Conservation (phyloP, 2,888 invertebrate species). For the Acrocyrtus sp. region DNA sequence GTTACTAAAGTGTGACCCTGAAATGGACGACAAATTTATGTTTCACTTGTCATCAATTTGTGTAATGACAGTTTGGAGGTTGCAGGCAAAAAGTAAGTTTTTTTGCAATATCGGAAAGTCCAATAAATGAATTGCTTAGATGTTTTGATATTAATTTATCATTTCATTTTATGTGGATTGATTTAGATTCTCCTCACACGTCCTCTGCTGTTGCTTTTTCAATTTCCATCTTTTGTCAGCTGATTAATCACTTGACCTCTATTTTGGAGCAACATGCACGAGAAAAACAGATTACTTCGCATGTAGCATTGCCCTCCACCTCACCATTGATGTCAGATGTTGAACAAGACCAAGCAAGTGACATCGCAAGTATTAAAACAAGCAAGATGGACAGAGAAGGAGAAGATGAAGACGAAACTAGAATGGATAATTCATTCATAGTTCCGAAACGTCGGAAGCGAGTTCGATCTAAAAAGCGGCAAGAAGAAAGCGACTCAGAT, state of each 20-base stretch:
- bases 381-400: constrained; percentile 23
- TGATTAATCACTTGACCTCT: constrained; percentile 49
- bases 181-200: constrained; percentile 56
- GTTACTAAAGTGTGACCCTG: constrained; percentile 50
- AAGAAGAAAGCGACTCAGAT: constrained; percentile 30
- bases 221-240: constrained; percentile 57
- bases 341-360: constrained; percentile 8
- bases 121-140: constrained; percentile 7
- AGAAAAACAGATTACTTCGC: neutral
- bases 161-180: neutral
- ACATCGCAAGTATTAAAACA: constrained; percentile 8
- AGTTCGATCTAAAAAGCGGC: constrained; percentile 27
- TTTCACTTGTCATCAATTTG: constrained; percentile 56
- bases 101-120: neutral
- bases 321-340: constrained; percentile 6
- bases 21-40: constrained; percentile 56
- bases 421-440: constrained; percentile 28
- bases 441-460: constrained; percentile 31
- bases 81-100: constrained; percentile 54
- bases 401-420: constrained; percentile 15
- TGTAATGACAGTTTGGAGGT: constrained; percentile 57
- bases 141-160: neutral
- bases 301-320: neutral
- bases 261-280: constrained; percentile 54
- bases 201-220: constrained; percentile 60